phyloP scores from a whole-genome alignment of 2,888 invertebrate genomes.

The Cotesia congregata region DNA sequence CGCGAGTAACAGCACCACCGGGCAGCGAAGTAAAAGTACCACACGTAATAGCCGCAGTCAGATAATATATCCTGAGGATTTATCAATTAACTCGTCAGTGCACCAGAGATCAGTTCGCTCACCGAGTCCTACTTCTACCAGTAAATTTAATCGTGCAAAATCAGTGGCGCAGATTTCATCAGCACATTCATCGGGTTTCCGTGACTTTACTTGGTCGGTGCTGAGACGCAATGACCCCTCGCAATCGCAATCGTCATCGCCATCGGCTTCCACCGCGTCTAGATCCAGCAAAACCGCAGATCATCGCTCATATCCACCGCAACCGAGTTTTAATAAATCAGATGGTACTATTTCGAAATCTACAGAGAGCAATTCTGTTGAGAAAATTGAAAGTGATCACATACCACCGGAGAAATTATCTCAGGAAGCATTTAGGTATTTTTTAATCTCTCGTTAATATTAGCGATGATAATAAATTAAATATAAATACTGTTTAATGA shows the following conservation, averaged over 20 bases:
- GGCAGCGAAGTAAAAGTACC: slow-evolving; percentile 55
- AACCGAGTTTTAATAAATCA: slow-evolving; percentile 53
- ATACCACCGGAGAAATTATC: slow-evolving; percentile 76
- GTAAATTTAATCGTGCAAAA: slow-evolving; percentile 67
- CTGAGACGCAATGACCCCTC: slow-evolving; percentile 61
- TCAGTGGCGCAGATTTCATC: slow-evolving; percentile 70
- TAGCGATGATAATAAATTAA: not conserved
- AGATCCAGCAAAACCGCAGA: slow-evolving; percentile 46
- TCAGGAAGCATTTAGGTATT: slow-evolving; percentile 75
- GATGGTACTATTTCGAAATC: slow-evolving; percentile 60
- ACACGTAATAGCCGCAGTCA: slow-evolving; percentile 71
- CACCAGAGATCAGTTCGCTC: slow-evolving; percentile 34
- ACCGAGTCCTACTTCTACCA: slow-evolving; percentile 45
- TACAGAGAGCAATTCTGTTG: slow-evolving; percentile 62
- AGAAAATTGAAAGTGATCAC: slow-evolving; percentile 68
- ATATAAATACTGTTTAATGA: too few relatives aligned
- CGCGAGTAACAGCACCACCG: slow-evolving; percentile 60
- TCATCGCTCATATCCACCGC: not conserved
- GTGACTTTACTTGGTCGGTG: slow-evolving; percentile 76
- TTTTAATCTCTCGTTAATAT: slow-evolving; percentile 13
- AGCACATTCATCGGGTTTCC: slow-evolving; percentile 65
- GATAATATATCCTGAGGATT: slow-evolving; percentile 70
- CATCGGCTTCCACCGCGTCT: not conserved
- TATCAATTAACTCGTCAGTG: slow-evolving; percentile 13
- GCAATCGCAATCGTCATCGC: slow-evolving; percentile 50